These are phyloP conservation scores for Pentalonia nigronervosa DNA, from an alignment of 1,140 invertebrate species.

Conservation along the genomic window DNA sequence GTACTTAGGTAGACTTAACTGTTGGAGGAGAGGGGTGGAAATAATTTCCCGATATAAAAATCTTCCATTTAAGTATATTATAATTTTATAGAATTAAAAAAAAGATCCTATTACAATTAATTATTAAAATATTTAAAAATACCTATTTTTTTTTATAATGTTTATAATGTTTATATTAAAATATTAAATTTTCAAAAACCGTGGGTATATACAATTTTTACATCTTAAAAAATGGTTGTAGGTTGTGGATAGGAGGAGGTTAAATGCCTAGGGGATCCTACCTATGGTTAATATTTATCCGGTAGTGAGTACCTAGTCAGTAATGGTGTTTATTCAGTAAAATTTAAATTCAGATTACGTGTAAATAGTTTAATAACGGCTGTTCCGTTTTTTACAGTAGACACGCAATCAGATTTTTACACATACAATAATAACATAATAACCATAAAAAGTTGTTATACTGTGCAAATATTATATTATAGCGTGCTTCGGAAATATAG, in stretches of 20 bases:
- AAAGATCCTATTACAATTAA: background rate
- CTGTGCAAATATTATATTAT: too few species aligned
- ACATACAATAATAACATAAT: background rate
- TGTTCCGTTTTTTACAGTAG: background rate
- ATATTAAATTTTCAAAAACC: background rate
- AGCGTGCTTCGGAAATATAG: background rate
- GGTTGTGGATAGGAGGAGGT: background rate
- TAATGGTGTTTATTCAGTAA: background rate
- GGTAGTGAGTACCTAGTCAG: background rate
- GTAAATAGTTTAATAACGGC: background rate
- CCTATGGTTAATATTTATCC: background rate
- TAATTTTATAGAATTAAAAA: too few species aligned
- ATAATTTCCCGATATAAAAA: background rate
- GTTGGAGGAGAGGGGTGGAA: background rate
- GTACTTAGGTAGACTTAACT: background rate
- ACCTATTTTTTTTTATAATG: too few species aligned
- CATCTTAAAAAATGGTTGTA: background rate
- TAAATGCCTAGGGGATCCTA: background rate
- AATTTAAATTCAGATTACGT: conserved; percentile 3
- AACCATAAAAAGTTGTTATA: background rate
- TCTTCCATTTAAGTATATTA: background rate
- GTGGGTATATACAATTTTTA: background rate
- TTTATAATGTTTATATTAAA: background rate
- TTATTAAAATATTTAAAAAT: too few species aligned
- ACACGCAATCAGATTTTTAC: background rate